Base-by-base conservation (phyloP, 2,888 invertebrate genomes). In the Chamaedrilus cognettii region DNA sequence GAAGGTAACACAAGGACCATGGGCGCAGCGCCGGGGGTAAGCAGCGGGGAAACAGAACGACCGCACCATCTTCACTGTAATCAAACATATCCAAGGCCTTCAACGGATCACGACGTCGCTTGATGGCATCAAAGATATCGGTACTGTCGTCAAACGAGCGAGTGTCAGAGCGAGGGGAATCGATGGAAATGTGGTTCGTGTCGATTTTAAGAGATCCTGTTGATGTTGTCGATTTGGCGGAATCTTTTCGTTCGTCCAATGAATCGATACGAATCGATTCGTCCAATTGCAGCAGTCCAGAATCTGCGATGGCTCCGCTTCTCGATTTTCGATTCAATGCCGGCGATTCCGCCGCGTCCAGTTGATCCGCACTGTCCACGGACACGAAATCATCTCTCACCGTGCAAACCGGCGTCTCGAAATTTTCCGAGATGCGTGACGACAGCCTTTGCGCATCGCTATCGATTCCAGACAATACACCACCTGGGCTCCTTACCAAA, bases 1-100 rank as follows among this genome's bases (percentile, higher is more conserved):
- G 89, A 81, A 92, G 91, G 85, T 93, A 96, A 85, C 93, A 94
- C 83, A 92, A 93, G 67, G 89, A 86, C 95, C 95, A 95, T 52
- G 95, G 83, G 34, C n/a, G 60, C 7, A 60, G 60, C 4, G 26
- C 19, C 19, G 26, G 26, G 23, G 42, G 26, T 26, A 30, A 34
- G 4, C 33, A n/a, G 2, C 28, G 26, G 0, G 60, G 60, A 5
- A 30, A 23, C 60, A 60, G 15, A 26, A 2, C 23, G 42, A 2
- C 42, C 11, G 42, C 11, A 19, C 7, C 7, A 19, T 11, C 19
- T 42, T 42, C 42, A 42, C 11, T 11, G 11, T 19, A 11, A 19
- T 11, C 19, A 19, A 42, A 42, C 19, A 7, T 19, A n/a, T n/a
- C n/a, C n/a, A n/a, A n/a, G 19, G 42, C 42, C 19, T 42, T 42